Percentiles rank a stretch among this genome's conserved stretches.
Conservation (phyloP, 2,888 invertebrate species). For the Cetonia aurata region DNA sequence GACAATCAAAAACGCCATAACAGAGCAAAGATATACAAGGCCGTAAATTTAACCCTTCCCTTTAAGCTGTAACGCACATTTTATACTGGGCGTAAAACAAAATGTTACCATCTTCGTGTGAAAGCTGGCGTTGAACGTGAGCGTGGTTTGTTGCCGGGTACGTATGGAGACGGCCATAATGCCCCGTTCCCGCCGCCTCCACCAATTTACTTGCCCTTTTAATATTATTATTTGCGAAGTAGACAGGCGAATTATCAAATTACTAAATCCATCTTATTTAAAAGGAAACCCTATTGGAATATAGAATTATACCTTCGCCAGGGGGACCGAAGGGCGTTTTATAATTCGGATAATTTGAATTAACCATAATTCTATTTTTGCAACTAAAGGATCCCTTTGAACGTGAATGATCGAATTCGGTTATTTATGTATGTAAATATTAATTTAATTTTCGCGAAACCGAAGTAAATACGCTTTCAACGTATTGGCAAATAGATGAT, state of each 20-base stretch:
- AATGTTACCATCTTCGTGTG: constrained; percentile 53
- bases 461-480: too few species aligned
- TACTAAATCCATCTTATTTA: constrained; percentile 41
- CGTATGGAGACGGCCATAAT: background rate
- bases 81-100: constrained; percentile 52
- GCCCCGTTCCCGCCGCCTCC: background rate
- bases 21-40: constrained; percentile 42
- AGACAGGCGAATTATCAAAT: constrained; percentile 47
- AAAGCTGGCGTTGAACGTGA: constrained; percentile 41
- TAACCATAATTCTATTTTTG: constrained; percentile 10
- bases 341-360: constrained; percentile 17
- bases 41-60: constrained; percentile 44
- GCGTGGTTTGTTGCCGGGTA: constrained; percentile 12
- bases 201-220: constrained; percentile 16
- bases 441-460: too few species aligned
- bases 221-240: constrained; percentile 42
- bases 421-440: too few species aligned
- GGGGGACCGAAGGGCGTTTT: background rate
- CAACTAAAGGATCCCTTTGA: too few species aligned
- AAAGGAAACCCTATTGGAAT: constrained; percentile 5
- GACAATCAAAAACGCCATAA: constrained; percentile 41
- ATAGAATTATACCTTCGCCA: constrained; percentile 6
- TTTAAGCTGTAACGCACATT: constrained; percentile 36
- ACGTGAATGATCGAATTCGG: too few species aligned
- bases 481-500: too few species aligned